phyloP scores from a whole-genome alignment of 2,113 vertebrate genomes.

The Hippocampus guttulatus region DNA sequence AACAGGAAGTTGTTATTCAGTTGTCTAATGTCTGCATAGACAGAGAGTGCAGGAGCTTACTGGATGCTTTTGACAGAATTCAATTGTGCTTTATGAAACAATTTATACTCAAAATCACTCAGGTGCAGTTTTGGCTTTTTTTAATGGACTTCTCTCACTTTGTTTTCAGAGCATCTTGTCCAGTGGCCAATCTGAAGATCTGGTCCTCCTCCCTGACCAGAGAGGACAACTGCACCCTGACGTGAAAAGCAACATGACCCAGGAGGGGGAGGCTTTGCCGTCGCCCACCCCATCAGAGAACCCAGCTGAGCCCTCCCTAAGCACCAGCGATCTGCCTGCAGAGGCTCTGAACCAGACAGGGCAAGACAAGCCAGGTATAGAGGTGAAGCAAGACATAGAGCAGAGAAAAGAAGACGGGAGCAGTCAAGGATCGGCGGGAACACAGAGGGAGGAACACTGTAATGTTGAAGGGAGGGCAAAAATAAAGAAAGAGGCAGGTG shows the following conservation, averaged over 20 bases:
- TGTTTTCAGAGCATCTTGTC: constrained; percentile 13
- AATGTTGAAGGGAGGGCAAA: constrained; percentile 29
- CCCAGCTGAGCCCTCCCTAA: constrained; percentile 36
- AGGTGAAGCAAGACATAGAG: constrained; percentile 15
- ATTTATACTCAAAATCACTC: constrained; percentile 1
- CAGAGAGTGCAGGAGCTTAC: constrained; percentile 17
- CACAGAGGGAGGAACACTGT: constrained; percentile 9
- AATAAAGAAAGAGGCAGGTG: constrained; percentile 27
- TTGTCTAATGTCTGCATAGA: constrained; percentile 27
- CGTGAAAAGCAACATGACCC: constrained; percentile 71
- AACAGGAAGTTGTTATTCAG: constrained; percentile 14
- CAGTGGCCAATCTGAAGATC: constrained; percentile 26
- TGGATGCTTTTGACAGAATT: constrained; percentile 39
- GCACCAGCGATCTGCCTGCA: constrained; percentile 12
- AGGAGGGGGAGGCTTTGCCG: constrained; percentile 74
- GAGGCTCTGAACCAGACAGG: constrained; percentile 24
- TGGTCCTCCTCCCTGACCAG: constrained; percentile 20
- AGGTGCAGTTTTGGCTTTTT: not conserved
- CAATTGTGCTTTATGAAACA: constrained; percentile 33
- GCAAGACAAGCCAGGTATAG: constrained; percentile 18
- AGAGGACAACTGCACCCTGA: constrained; percentile 24
- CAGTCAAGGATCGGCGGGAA: constrained; percentile 21
- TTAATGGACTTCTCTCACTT: constrained; percentile 10
- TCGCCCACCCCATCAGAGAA: constrained; percentile 58
- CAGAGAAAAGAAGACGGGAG: constrained; percentile 23